A percentile compares a stretch with the other conserved stretches of the same genome.
Conservation (phyloP, 2,888 invertebrate genomes). For the Strigamia maritima region DNA sequence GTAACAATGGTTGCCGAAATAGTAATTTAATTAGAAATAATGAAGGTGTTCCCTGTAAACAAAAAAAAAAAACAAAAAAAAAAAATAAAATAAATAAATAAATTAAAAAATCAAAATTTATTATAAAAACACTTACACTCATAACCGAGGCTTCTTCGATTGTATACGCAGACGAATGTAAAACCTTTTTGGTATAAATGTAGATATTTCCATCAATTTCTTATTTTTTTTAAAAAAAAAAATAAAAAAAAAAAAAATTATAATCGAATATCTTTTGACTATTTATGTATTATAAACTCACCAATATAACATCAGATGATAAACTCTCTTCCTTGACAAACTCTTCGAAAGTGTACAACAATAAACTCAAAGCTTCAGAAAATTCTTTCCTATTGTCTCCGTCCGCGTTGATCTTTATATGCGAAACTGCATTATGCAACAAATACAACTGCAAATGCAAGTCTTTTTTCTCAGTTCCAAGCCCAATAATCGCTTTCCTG, state of each 20-base stretch:
- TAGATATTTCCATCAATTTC: constrained; percentile 35
- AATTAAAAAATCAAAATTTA: no score
- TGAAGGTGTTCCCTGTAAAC: constrained; percentile 24
- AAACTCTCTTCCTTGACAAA: constrained; percentile 1
- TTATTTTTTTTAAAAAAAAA: no score
- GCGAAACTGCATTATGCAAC: background rate
- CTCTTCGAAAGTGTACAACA: constrained; percentile 17
- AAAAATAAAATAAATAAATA: background rate
- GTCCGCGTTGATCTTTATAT: constrained; percentile 8
- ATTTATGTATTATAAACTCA: background rate
- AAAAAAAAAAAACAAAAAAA: background rate
- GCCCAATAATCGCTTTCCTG: background rate
- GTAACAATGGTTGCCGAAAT: background rate
- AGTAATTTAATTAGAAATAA: constrained; percentile 17
- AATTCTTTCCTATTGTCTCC: constrained; percentile 27
- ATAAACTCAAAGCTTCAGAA: constrained; percentile 15
- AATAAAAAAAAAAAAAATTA: constrained; percentile 22
- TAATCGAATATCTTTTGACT: background rate
- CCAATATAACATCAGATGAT: constrained; percentile 31
- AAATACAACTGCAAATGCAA: constrained; percentile 36
- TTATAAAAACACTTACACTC: background rate
- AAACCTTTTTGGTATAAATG: background rate
- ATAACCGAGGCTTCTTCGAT: constrained; percentile 1
- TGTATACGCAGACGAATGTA: constrained; percentile 21
- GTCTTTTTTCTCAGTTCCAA: constrained; percentile 15